These are phyloP conservation scores for Ceratosolen solmsi DNA, from an alignment of 1,140 invertebrate genomes.

Conservation along the genomic window DNA sequence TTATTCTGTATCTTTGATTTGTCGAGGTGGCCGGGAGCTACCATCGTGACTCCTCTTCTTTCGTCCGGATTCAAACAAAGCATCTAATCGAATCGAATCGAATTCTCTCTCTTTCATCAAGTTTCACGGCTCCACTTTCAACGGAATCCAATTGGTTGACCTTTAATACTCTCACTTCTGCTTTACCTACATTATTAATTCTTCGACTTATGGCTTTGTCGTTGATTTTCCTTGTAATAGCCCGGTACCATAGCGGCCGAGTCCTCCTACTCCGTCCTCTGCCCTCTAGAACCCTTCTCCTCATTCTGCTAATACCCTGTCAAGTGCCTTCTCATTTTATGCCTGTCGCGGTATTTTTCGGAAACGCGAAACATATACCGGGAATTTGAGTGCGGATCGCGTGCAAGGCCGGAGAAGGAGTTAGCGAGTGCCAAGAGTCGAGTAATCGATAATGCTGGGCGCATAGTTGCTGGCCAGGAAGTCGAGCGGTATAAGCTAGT, in stretches of 20 bases:
- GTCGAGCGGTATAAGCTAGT: neutral
- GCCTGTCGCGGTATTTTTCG: too few species aligned
- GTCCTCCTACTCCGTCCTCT: too few species aligned
- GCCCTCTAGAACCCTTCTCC: too few species aligned
- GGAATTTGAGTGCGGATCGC: neutral
- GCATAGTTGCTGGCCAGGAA: neutral
- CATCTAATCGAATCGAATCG: constrained; percentile 36
- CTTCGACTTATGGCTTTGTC: neutral
- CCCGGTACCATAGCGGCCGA: too few species aligned
- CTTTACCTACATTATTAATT: too few species aligned
- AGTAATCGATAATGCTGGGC: neutral
- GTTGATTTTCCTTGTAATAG: neutral
- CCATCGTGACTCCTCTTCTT: too few species aligned
- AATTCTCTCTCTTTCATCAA: constrained; percentile 34
- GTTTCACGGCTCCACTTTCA: constrained; percentile 7
- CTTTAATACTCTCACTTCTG: neutral
- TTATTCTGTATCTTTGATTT: constrained; percentile 10
- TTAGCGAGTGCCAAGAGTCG: too few species aligned
- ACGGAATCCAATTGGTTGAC: constrained; percentile 41
- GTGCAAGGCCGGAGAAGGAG: too few species aligned
- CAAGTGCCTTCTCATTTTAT: too few species aligned
- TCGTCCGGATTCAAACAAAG: constrained; percentile 6
- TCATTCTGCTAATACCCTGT: too few species aligned
- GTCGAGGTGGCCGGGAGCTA: too few species aligned
- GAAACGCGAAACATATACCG: too few species aligned